Conservation (phyloP, 2,113 vertebrate genomes). For the Cynoglossus semilaevis region DNA sequence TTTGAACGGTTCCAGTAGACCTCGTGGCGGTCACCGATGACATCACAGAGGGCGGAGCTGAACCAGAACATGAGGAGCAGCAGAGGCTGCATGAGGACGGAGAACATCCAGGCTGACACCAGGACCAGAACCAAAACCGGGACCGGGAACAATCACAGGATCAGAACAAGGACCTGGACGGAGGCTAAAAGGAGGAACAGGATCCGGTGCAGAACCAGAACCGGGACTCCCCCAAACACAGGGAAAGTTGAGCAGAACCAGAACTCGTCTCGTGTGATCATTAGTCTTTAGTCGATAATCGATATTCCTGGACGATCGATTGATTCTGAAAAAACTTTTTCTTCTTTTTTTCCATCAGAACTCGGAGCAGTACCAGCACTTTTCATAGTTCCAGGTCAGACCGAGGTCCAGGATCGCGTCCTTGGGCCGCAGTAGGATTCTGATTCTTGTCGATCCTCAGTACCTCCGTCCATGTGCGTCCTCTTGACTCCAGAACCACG, state of each 20-base stretch:
- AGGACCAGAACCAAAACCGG: not conserved
- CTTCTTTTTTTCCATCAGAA: no score
- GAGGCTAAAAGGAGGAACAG: constrained; percentile 2
- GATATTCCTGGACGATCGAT: no score
- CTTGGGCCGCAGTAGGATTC: no score
- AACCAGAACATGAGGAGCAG: constrained; percentile 78
- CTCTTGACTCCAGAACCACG: constrained; percentile 3
- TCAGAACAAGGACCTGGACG: not conserved
- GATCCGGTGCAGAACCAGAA: no score
- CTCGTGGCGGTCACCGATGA: constrained; percentile 85
- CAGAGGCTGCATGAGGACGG: constrained; percentile 33
- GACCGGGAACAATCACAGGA: constrained; percentile 1
- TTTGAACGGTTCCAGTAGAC: constrained; percentile 95
- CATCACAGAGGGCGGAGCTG: constrained; percentile 80
- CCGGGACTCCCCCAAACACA: no score
- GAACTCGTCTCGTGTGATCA: no score
- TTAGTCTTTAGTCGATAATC: no score
- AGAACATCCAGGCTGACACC: not conserved
- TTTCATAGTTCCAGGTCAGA: no score
- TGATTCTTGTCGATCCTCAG: no score
- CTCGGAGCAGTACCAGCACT: no score
- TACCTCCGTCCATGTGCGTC: constrained; percentile 35
- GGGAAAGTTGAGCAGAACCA: no score
- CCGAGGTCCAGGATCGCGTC: not conserved
- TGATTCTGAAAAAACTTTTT: no score